Base-by-base conservation (phyloP, 1,140 invertebrate genomes). In the Euwallacea fornicatus region DNA sequence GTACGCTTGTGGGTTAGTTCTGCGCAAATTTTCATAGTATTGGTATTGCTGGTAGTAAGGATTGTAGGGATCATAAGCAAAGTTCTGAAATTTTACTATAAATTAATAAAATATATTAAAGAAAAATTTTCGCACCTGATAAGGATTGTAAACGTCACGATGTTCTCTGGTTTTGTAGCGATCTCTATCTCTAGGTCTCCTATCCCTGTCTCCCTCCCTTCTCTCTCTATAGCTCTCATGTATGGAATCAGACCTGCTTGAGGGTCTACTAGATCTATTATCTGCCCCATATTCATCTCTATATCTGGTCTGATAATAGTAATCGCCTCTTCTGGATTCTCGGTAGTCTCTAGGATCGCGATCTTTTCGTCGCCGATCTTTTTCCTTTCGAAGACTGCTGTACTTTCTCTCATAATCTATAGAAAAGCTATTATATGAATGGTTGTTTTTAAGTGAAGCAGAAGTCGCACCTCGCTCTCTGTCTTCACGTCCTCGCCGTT, bases 21-120 rank as follows among this genome's bases (percentile, higher is more conserved):
- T 83, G 10, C 91, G 85, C 75, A 94, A 82, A 79, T 91, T 91
- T 81, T 93, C 90, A 78, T 91, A 90, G 82, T 92, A 89, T 83
- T 89, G 81, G 78, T 88, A 84, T 75, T 85, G 78, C 81, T 87
- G 83, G 73, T 82, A 82, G 72, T 85, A 85, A 7, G 84, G 83
- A 80, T 84, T 85, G 78, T 84, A 83, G 61, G 81, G 80, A 79
- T 86, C 84, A 75, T 85, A 87, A 72, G 83, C 81, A 75, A 86
- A 87, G 79, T 81, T 78, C 81, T 81, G 68, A 62, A 55, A 67
- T 79, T 10, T 44, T 43, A 55, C 7, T 33, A 13, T 21, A 47
- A 10, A 61, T 61, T 61, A 43, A 43, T 10, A 61, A 61, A 55
- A 10, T 33, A 43, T 11, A 33, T 33, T 4, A 50, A 21, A n/a